phyloP scores from a whole-genome alignment of 2,113 vertebrate genomes.

The Myotis brandtii region DNA sequence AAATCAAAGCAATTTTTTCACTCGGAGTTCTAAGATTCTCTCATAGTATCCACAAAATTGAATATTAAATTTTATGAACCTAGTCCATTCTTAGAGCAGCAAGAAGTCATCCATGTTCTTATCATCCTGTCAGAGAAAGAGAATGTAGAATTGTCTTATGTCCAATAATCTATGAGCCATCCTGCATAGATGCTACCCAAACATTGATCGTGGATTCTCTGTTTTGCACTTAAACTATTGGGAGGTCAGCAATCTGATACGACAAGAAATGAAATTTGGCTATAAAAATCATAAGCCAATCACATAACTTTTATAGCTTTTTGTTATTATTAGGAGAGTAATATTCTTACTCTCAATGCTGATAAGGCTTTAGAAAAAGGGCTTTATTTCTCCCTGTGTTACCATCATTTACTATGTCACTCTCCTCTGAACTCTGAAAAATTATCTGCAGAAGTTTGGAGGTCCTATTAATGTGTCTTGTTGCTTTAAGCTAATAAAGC shows the following conservation, averaged over 20 bases:
- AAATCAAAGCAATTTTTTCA: slow-evolving; percentile 18
- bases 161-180: not conserved
- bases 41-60: not conserved
- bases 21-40: not conserved
- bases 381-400: slow-evolving; percentile 4
- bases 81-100: not conserved
- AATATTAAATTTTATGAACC: not conserved
- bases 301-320: slow-evolving; percentile 44
- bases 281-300: slow-evolving; percentile 53
- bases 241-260: slow-evolving; percentile 2
- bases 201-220: not conserved
- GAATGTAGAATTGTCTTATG: slow-evolving; percentile 25
- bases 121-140: not conserved
- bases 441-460: slow-evolving; percentile 1
- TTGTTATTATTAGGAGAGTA: not conserved
- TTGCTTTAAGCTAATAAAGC: slow-evolving; percentile 34
- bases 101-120: not conserved
- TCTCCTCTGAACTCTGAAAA: slow-evolving; percentile 27
- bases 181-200: slow-evolving; percentile 12
- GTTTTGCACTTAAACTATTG: slow-evolving; percentile 60
- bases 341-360: not conserved
- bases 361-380: not conserved
- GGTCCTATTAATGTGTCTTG: not conserved
- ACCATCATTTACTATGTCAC: not conserved
- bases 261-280: slow-evolving; percentile 11